Evolutionary conservation across 2,797 vertebrate genomes (phyloP).

Genomic region (Molossus molossus): DNA sequence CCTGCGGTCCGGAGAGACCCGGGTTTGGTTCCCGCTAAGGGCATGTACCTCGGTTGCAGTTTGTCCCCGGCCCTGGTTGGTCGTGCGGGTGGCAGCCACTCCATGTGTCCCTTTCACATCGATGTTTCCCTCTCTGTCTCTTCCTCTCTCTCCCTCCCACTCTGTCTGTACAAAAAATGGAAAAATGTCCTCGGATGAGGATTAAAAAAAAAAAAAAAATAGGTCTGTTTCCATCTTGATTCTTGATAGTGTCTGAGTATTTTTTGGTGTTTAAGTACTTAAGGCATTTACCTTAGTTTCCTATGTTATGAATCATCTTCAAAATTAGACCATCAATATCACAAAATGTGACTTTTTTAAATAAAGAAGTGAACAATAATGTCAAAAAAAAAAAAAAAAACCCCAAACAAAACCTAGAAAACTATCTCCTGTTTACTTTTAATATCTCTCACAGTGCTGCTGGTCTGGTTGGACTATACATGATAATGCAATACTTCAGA

Average conservation of each 20-base stretch:
- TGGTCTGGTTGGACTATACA: neutral
- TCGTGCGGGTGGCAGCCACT: no score
- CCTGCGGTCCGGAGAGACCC: no score
- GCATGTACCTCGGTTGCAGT: no score
- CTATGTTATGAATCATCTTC: neutral
- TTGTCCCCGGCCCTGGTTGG: no score
- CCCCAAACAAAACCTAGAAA: neutral
- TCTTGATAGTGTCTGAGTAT: neutral
- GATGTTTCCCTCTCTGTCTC: no score
- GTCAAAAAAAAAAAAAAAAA: neutral
- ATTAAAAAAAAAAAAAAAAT: no score
- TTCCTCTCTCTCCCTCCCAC: no score
- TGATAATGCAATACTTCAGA: slow-evolving; percentile 37
- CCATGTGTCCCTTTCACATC: no score
- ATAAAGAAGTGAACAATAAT: neutral
- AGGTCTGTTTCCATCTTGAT: neutral
- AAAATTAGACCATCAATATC: slow-evolving; percentile 14
- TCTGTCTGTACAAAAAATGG: no score
- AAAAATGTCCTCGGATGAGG: no score
- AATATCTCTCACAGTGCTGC: neutral
- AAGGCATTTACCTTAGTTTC: slow-evolving; percentile 1
- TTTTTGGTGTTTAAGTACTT: slow-evolving; percentile 9
- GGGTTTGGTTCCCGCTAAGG: no score
- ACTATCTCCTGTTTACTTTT: neutral
- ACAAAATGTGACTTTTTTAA: neutral